These are phyloP conservation scores for Ariopsis seemanni DNA, from an alignment of 2,113 vertebrate species.

Conservation along the genomic window DNA sequence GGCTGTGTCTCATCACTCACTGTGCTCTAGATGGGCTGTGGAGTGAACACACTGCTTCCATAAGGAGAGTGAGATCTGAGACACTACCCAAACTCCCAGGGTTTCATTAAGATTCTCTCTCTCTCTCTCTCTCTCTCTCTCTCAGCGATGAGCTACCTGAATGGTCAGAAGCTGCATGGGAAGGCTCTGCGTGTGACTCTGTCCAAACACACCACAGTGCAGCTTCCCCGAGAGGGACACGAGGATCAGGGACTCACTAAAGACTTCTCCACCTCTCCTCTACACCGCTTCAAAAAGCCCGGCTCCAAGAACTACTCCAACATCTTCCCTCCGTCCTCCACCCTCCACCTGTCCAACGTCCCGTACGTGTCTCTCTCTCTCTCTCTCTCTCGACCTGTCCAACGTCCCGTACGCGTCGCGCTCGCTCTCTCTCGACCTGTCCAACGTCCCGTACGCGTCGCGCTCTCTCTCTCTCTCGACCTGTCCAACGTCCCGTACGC, in stretches of 20 bases:
- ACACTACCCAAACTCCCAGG: neutral
- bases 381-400: neutral
- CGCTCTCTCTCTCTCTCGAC: neutral
- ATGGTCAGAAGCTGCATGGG: constrained; percentile 89
- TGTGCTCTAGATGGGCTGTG: neutral
- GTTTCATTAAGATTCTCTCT: too few species aligned
- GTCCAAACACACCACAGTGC: constrained; percentile 93
- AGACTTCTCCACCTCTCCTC: constrained; percentile 87
- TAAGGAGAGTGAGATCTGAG: neutral
- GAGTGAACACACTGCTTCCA: neutral
- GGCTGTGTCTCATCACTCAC: neutral
- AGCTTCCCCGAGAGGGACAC: constrained; percentile 88
- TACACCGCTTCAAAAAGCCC: constrained; percentile 97
- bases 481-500: neutral
- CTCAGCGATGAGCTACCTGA: constrained; percentile 93
- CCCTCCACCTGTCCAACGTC: constrained; percentile 94
- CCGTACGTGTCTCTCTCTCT: constrained; percentile 74
- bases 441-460: neutral
- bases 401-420: neutral
- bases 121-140: too few species aligned
- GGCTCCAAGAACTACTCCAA: constrained; percentile 98
- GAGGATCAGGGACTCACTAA: constrained; percentile 94
- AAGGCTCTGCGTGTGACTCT: constrained; percentile 87
- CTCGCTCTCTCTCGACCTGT: neutral
- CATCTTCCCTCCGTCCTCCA: constrained; percentile 93